These are phyloP conservation scores for Ganaspis sp. DNA, from an alignment of 1,140 invertebrate species.

Conservation along the genomic window DNA sequence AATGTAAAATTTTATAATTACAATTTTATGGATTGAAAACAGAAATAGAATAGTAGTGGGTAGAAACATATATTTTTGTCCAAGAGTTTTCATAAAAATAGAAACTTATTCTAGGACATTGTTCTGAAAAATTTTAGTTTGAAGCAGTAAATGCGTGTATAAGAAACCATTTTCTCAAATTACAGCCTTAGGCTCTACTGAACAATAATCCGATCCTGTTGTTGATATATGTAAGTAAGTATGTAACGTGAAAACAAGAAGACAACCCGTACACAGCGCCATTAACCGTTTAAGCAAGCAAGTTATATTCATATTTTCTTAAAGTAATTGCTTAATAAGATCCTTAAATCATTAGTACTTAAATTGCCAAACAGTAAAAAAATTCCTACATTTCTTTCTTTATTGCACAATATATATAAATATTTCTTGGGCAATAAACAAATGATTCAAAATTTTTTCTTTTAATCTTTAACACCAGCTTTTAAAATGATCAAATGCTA, in stretches of 20 bases:
- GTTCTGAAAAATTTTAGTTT: neutral
- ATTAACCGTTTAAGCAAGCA: slow-evolving; percentile 2
- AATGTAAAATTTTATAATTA: no score
- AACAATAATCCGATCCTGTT: slow-evolving; percentile 16
- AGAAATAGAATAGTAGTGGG: no score
- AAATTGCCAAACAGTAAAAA: neutral
- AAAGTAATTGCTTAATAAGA: neutral
- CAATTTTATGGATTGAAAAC: no score
- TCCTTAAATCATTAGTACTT: neutral
- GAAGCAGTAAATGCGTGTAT: neutral
- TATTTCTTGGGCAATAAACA: no score
- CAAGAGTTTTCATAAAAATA: neutral
- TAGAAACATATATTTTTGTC: neutral
- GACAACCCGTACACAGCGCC: neutral
- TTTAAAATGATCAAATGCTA: no score
- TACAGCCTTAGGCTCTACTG: slow-evolving; percentile 3
- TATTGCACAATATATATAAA: no score
- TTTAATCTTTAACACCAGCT: no score
- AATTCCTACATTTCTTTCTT: neutral
- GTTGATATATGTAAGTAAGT: slow-evolving; percentile 10
- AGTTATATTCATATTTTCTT: slow-evolving; percentile 6
- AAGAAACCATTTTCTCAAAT: neutral
- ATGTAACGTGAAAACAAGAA: neutral
- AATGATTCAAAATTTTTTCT: no score
- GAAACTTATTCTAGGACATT: neutral